A percentile compares a stretch with the other conserved stretches of the same genome.
Evolutionary conservation across 2,797 vertebrate genomes (phyloP).

Genomic region (Pterois miles): DNA sequence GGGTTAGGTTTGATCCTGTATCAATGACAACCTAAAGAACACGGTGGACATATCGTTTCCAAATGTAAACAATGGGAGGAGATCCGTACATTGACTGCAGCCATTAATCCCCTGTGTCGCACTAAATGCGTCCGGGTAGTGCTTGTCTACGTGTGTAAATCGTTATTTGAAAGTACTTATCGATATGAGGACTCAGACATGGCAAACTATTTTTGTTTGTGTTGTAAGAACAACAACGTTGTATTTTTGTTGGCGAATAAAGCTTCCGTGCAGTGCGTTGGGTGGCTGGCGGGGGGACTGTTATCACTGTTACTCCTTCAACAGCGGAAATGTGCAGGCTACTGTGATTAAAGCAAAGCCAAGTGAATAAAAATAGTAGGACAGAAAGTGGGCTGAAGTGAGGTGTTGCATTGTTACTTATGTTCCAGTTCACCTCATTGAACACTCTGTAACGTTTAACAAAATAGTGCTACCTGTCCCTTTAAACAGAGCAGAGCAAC

Average conservation of each 20-base stretch:
- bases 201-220: neutral
- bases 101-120: slow-evolving; percentile 83
- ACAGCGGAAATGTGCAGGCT: slow-evolving; percentile 48
- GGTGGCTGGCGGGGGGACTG: slow-evolving; percentile 44
- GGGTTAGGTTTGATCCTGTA: slow-evolving; percentile 12
- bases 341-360: neutral
- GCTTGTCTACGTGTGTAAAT: slow-evolving; percentile 21
- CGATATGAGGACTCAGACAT: fast-evolving
- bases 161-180: neutral
- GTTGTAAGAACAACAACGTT: neutral
- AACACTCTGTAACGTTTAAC: neutral
- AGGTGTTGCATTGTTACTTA: neutral
- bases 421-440: neutral
- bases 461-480: slow-evolving; percentile 28
- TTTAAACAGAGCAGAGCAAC: slow-evolving; percentile 49
- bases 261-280: neutral
- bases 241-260: neutral
- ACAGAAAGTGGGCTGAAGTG: fast-evolving
- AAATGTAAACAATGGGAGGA: slow-evolving; percentile 82
- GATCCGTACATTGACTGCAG: slow-evolving; percentile 72
- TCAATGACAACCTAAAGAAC: slow-evolving; percentile 53
- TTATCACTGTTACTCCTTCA: slow-evolving; percentile 64
- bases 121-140: slow-evolving; percentile 74
- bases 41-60: slow-evolving; percentile 35
- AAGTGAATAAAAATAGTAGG: neutral